Evolutionary conservation across 2,888 invertebrate genomes (phyloP), one percentile per base, ranked within the genome.

Genomic region (Galeruca laticollis): DNA sequence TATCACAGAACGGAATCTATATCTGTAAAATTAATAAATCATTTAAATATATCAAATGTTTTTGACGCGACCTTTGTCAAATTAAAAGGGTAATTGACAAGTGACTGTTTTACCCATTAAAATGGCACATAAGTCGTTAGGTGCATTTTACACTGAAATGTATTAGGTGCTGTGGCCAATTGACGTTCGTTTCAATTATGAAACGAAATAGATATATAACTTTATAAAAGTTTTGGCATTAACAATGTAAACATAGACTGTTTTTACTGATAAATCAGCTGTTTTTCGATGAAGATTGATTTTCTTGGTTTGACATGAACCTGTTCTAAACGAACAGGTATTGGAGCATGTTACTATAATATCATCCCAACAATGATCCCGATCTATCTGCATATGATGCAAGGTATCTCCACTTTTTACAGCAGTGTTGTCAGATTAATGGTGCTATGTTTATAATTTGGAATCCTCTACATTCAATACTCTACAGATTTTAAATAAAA

Each of bases 401-500:
- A 47, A 47, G 47, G 15, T 47, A 47, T 18, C 47, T 18, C 9
- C 15, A 47, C 47, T 47, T 47, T 47, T 47, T 47, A 47, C 47
- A 47, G 47, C 47, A 47, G 47, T 47, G 47, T 47, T 47, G 47
- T 47, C 47, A 47, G 47, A 47, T 47, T 47, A 47, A 47, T 47
- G 47, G 47, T 47, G 47, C 47, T 47, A 47, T 47, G 47, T 47
- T 47, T 47, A 47, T 47, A 47, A 47, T 47, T 47, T 47, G 18
- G 47, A 47, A 47, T 18, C 47, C 1, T 47, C 47, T 47, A 47
- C 18, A 47, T 47, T 47, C n/a, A 47, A 47, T 47, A 47, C 47
- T 47, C 47, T 18, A 47, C 47, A 47, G 8, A 47, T 47, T 47
- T 47, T 47, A 47, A 47, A 47, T 15, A 18, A 47, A 47, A 18